Evolutionary conservation across 2,113 vertebrate genomes (phyloP), one percentile per base, ranked within the genome.

Genomic region (Bambusicola thoracicus): DNA sequence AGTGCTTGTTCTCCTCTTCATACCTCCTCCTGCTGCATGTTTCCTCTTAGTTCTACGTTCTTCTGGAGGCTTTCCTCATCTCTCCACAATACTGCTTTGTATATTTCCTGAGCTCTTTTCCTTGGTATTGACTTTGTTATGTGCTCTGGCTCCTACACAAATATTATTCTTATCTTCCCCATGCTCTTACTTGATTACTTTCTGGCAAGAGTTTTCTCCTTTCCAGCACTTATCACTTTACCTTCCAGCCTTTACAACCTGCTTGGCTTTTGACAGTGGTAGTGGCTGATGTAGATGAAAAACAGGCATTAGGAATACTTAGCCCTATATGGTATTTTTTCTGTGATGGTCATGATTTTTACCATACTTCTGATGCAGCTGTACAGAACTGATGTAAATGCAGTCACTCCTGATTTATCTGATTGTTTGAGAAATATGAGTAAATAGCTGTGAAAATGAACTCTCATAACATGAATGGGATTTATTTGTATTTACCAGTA

Each of bases 281-380:
- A 86, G 75, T 22, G 62, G 82, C 58, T 93, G 79, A 56, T 78
- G 44, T 16, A 91, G 87, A 91, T 49, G 82, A 53, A 93, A 91
- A 94, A 3, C 85, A 96, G 82, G 34, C 75, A 63, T 18, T 29
- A 77, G 87, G 34, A 34, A 83, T 49, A 69, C 55, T 55, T 94
- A 85, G 8, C 94, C 92, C 76, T 95, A 93, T 90, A 96, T 93
- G 92, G 93, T 63, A 87, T 63, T 63, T 27, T 59, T 59, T 29
- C 14, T 62, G 27, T 36, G 44, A 62, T 66, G 44, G 67, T 41
- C 82, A 38, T 49, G 9, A 10, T 91, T 55, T 89, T 95, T 85
- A 94, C 66, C 29, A 79, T 72, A 90, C 53, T 29, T 59, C 62
- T 66, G 44, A 55, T 67, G 41, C 41, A 49, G 41, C 19, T 74